These are phyloP conservation scores for Cydia fagiglandana DNA, from an alignment of 1,140 invertebrate genomes.

Conservation along the genomic window DNA sequence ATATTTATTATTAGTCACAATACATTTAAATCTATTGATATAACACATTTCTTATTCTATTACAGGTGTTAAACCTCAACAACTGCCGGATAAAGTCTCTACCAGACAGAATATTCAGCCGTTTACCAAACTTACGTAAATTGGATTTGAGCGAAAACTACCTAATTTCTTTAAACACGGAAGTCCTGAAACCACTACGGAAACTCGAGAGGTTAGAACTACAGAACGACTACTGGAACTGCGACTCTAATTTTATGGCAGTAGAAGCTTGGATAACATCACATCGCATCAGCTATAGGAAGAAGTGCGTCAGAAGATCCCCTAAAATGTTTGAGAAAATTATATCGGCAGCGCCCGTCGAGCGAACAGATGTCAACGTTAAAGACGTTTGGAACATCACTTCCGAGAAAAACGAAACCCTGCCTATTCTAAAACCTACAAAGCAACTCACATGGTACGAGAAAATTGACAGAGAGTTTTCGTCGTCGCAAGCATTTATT, in stretches of 20 bases:
- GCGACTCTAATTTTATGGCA: conserved; percentile 64
- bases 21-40: neutral
- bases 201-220: conserved; percentile 71
- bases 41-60: conserved; percentile 37
- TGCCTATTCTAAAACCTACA: conserved; percentile 33
- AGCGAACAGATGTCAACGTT: conserved; percentile 56
- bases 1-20: neutral
- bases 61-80: conserved; percentile 78
- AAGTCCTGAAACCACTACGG: conserved; percentile 64
- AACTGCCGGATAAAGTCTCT: conserved; percentile 75
- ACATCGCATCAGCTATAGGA: conserved; percentile 58
- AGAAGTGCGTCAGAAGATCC: conserved; percentile 56
- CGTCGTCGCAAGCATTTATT: conserved; percentile 67
- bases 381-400: conserved; percentile 69
- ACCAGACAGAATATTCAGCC: conserved; percentile 65
- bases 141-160: conserved; percentile 78
- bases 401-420: conserved; percentile 43
- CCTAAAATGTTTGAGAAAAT: conserved; percentile 75
- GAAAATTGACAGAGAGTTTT: conserved; percentile 70
- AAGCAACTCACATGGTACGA: conserved; percentile 58
- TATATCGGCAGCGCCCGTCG: conserved; percentile 51
- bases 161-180: conserved; percentile 65
- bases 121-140: conserved; percentile 74
- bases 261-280: conserved; percentile 66
- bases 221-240: conserved; percentile 71